These are phyloP conservation scores for Pyrochroa serraticornis DNA, from an alignment of 2,888 invertebrate species.

Conservation along the genomic window DNA sequence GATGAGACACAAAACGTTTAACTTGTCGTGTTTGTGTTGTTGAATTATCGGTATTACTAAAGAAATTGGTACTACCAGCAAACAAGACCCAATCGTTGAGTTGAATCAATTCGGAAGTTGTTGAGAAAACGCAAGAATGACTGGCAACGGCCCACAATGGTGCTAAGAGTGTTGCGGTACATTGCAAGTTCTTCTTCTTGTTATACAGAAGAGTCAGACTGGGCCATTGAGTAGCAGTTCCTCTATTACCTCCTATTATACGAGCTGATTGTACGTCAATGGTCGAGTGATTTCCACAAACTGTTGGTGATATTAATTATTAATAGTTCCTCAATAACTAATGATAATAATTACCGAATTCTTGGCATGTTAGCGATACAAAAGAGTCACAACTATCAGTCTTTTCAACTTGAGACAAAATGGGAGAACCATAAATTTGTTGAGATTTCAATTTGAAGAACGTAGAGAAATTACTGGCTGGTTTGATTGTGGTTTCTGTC, in stretches of 20 bases:
- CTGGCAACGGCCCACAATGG: constrained; percentile 61
- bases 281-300: constrained; percentile 51
- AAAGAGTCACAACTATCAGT: constrained; percentile 55
- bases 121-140: constrained; percentile 56
- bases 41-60: constrained; percentile 48
- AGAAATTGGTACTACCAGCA: constrained; percentile 54
- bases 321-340: constrained; percentile 7
- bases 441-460: constrained; percentile 43
- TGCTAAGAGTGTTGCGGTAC: constrained; percentile 60
- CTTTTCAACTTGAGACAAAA: constrained; percentile 59
- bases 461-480: constrained; percentile 33
- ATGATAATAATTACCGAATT: constrained; percentile 57
- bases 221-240: constrained; percentile 63
- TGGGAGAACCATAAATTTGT: constrained; percentile 11
- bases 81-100: constrained; percentile 51
- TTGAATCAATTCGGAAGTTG: constrained; percentile 11
- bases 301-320: constrained; percentile 7
- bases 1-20: constrained; percentile 61
- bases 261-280: constrained; percentile 54
- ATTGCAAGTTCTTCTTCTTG: constrained; percentile 56
- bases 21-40: constrained; percentile 52
- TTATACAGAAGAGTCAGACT: constrained; percentile 63
- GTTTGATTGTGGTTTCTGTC: constrained; percentile 48
- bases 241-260: constrained; percentile 60
- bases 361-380: constrained; percentile 63